A percentile compares a stretch with the other conserved stretches of the same genome.
These are phyloP conservation scores for Drosophila mojavensis DNA, from an alignment of 1,140 invertebrate genomes.

Conservation along the genomic window DNA sequence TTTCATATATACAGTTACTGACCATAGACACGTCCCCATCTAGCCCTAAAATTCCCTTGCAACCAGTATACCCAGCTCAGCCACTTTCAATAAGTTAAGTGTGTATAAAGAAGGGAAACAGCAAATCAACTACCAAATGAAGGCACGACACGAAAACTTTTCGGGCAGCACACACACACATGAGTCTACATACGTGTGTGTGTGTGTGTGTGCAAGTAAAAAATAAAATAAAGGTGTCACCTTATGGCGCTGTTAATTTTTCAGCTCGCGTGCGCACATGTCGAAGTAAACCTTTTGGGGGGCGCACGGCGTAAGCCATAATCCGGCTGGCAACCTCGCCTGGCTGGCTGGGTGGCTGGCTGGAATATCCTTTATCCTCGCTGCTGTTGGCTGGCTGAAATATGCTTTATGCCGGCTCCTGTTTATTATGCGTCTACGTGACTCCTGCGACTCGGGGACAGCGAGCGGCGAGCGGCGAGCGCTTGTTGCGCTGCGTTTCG, in stretches of 20 bases:
- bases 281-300: constrained; percentile 14
- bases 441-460: constrained; percentile 28
- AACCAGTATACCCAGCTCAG: too few relatives aligned
- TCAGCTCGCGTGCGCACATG: constrained; percentile 22
- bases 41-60: too few relatives aligned
- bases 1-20: too few relatives aligned
- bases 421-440: constrained; percentile 73
- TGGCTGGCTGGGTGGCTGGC: neutral
- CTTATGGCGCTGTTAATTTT: constrained; percentile 60
- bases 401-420: constrained; percentile 15
- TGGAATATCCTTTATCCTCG: neutral
- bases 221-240: constrained; percentile 58
- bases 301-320: neutral
- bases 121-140: constrained; percentile 67
- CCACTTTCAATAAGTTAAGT: too few relatives aligned
- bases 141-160: constrained; percentile 51
- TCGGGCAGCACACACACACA: constrained; percentile 24
- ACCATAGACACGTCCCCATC: too few relatives aligned
- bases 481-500: constrained; percentile 25
- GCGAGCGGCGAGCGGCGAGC: constrained; percentile 34
- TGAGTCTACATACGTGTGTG: constrained; percentile 24
- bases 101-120: constrained; percentile 37
- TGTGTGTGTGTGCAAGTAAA: constrained; percentile 27
- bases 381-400: neutral
- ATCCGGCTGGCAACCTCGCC: neutral